Conservation (phyloP, 2,797 vertebrate genomes). For the Buceros bicornis region DNA sequence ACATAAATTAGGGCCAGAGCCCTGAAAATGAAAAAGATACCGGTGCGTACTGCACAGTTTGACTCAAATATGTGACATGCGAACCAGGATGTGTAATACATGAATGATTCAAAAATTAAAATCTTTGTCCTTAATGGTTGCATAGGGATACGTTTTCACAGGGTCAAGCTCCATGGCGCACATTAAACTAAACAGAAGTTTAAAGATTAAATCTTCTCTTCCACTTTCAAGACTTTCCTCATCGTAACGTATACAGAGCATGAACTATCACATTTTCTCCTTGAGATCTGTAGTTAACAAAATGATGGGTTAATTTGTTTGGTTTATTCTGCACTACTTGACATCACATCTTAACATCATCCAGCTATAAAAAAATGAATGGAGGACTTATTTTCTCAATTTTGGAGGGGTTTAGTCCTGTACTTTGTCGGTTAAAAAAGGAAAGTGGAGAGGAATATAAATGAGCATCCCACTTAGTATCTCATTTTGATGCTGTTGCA, state of each 20-base stretch:
- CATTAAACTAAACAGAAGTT: background rate
- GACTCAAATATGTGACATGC: background rate
- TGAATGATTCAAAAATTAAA: background rate
- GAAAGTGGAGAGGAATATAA: background rate
- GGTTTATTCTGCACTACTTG: background rate
- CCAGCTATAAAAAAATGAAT: background rate
- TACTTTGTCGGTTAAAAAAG: background rate
- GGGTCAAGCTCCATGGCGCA: background rate
- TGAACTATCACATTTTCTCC: background rate
- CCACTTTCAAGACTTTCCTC: background rate
- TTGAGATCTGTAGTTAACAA: background rate
- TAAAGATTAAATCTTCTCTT: background rate
- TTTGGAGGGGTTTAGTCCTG: background rate
- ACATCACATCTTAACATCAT: background rate
- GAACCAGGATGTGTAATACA: background rate
- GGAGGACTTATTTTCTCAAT: background rate
- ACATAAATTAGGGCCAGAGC: conserved; percentile 1
- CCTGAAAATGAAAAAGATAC: conserved; percentile 35
- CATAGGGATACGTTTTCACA: background rate
- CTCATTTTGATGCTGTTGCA: background rate
- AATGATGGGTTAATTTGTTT: background rate
- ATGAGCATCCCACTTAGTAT: background rate
- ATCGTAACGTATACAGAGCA: background rate
- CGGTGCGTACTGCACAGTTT: background rate
- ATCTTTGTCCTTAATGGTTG: background rate